Evolutionary conservation across 53 echinoderm and acorn worm genomes (phyloP), one percentile per base, ranked within the genome.

Genomic region (Luidia sarsii): DNA sequence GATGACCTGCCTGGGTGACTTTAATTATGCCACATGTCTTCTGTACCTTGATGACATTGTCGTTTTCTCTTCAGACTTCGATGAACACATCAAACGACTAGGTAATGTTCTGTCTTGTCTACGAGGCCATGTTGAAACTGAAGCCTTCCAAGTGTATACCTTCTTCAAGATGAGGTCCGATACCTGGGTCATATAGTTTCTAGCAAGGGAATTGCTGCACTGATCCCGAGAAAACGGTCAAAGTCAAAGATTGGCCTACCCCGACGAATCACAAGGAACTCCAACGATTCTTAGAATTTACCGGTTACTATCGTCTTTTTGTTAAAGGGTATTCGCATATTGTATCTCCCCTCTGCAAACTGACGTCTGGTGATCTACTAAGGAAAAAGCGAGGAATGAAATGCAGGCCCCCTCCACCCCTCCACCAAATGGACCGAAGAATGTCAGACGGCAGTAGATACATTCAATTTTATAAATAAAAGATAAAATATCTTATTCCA

Each of bases 111-210:
- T n/a, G 66, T 83, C 11, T 83, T 75, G 34, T 89, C 89, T 30
- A 33, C 36, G 9, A 72, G 64, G 2, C 83, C n/a, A n/a, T n/a
- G n/a, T 50, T 91, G 30, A 91, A 91, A 30, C 23, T 91, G 7
- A 91, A 87, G 50, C 91, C 91, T n/a, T 45, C 46, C 8, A 90
- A 81, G 52, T 91, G 91, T 49, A n/a, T 64, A 77, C 23, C 64
- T 90, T 15, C 81, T 91, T 20, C 75, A 80, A 18, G 53, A 70
- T 28, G 48, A 85, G 35, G 80, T 85, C 1, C 39, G 32, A 48
- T 89, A 80, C 27, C 50, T 86, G 4, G 90, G 86, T 14, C 90
- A 90, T 61, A 65, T 82, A 1, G 68, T 86, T 1, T 86, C 86
- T 11, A 9, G 56, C 1, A 22, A 67, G 15, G 90, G 86, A 15